Percentiles rank a stretch among this genome's conserved stretches.
phyloP scores from a whole-genome alignment of 2,888 invertebrate species.

The Allygus modestus region DNA sequence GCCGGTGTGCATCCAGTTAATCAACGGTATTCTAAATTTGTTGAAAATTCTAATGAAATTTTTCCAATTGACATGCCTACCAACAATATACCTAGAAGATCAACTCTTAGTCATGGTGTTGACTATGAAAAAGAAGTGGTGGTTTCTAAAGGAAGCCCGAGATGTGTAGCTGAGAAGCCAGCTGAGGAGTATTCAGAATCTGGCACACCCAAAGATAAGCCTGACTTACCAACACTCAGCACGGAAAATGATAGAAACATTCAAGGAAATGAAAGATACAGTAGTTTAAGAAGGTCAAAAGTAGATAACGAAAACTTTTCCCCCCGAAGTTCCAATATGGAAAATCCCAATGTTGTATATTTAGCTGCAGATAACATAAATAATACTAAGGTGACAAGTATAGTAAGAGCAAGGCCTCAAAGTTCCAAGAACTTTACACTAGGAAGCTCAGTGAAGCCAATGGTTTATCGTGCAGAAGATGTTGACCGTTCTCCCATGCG shows the following conservation, averaged over 20 bases:
- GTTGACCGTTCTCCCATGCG: not conserved
- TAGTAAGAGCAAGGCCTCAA: not conserved
- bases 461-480: conserved; percentile 14
- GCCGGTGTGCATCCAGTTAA: not conserved
- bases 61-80: not conserved
- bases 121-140: conserved; percentile 17
- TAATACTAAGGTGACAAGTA: not conserved
- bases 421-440: not conserved
- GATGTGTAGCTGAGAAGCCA: conserved; percentile 22
- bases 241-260: not conserved
- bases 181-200: not conserved
- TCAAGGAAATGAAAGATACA: not conserved
- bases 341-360: not conserved
- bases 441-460: not conserved
- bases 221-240: not conserved
- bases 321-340: not conserved
- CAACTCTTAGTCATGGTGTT: not conserved
- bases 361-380: not conserved
- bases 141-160: not conserved
- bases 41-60: not conserved
- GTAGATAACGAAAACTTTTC: not conserved
- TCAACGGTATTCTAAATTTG: not conserved
- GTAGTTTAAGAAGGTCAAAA: not conserved
- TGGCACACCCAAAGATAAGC: not conserved
- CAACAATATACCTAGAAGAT: conserved; percentile 2